These are phyloP conservation scores for Siniperca undulata DNA, from an alignment of 2,797 vertebrate species.

Conservation along the genomic window DNA sequence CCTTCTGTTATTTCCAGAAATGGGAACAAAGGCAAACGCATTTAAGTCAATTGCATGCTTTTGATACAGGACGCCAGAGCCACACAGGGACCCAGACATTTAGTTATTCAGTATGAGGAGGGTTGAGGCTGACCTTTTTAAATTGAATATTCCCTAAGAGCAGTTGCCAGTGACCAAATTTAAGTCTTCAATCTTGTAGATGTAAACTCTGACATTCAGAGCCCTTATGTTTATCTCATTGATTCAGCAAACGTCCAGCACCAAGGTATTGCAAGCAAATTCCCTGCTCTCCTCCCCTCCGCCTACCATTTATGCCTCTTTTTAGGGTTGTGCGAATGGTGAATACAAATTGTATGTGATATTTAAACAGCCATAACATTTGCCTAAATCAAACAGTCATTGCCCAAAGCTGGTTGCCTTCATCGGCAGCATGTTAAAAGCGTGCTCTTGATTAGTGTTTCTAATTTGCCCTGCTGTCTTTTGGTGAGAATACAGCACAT, in stretches of 20 bases:
- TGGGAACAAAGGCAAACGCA: conserved; percentile 36
- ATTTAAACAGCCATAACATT: conserved; percentile 88
- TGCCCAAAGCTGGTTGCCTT: conserved; percentile 63
- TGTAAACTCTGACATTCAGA: conserved; percentile 86
- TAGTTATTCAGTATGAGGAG: conserved; percentile 68
- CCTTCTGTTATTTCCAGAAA: conserved; percentile 29
- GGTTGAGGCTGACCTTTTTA: conserved; percentile 81
- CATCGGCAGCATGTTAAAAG: conserved; percentile 68
- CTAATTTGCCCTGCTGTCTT: conserved; percentile 66
- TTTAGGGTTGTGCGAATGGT: conserved; percentile 40
- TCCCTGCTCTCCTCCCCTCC: conserved; percentile 55
- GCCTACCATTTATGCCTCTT: conserved; percentile 50
- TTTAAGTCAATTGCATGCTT: conserved; percentile 51
- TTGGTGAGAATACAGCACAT: conserved; percentile 41
- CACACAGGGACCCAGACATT: conserved; percentile 58
- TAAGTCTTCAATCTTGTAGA: conserved; percentile 81
- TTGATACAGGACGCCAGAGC: conserved; percentile 42
- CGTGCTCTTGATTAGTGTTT: conserved; percentile 63
- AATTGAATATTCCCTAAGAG: conserved; percentile 77
- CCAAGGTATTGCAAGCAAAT: conserved; percentile 55
- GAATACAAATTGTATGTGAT: conserved; percentile 86
- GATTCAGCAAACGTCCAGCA: conserved; percentile 82
- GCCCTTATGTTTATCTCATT: conserved; percentile 84
- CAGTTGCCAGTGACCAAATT: conserved; percentile 75
- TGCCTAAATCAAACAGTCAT: conserved; percentile 81